Conservation (phyloP, 2,888 invertebrate species). For the Drosophila nigritarsus region DNA sequence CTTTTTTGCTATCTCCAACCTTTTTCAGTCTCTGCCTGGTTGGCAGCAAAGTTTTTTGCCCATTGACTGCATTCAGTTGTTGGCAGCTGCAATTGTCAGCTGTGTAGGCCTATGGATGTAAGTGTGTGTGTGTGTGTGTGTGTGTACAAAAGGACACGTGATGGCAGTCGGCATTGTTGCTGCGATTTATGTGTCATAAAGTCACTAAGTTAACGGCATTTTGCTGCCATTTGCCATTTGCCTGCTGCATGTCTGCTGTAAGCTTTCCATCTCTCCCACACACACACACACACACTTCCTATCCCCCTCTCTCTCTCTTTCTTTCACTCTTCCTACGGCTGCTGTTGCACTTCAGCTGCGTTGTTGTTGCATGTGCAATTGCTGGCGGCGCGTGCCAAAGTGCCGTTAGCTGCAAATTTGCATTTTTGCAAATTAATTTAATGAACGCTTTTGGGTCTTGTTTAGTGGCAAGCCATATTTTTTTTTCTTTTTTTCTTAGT, state of each 20-base stretch:
- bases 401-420: constrained; percentile 77
- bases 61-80: constrained; percentile 29
- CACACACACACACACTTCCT: neutral
- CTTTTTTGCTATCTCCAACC: constrained; percentile 29
- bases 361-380: constrained; percentile 45
- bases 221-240: constrained; percentile 76
- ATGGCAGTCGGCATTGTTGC: constrained; percentile 58
- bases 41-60: constrained; percentile 43
- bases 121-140: constrained; percentile 7
- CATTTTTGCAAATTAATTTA: constrained; percentile 81
- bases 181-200: constrained; percentile 84
- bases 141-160: constrained; percentile 46
- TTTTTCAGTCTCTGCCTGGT: constrained; percentile 36
- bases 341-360: constrained; percentile 53
- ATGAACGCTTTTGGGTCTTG: constrained; percentile 73
- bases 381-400: constrained; percentile 74
- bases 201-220: constrained; percentile 82
- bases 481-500: constrained; percentile 18
- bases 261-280: constrained; percentile 31
- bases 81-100: constrained; percentile 50
- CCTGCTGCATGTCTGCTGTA: constrained; percentile 49
- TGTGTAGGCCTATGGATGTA: constrained; percentile 46
- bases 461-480: constrained; percentile 66
- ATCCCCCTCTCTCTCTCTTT: neutral
- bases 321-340: neutral